Conservation (phyloP, 2,888 invertebrate genomes). For the Caenorhabditis zanzibari region DNA sequence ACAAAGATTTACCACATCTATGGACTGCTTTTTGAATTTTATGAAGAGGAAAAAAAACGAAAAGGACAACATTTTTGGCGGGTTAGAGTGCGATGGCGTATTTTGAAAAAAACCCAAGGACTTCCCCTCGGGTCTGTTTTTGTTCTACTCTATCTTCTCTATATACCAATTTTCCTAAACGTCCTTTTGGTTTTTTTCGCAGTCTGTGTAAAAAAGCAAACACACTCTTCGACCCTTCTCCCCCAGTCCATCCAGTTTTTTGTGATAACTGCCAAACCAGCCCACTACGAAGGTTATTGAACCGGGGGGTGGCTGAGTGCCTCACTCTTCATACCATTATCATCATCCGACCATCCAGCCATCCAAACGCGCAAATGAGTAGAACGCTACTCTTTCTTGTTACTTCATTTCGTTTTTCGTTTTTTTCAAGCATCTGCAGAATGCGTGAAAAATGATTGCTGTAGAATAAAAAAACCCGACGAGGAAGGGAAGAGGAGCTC, state of each 20-base stretch:
- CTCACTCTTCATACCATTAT: background rate
- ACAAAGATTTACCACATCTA: conserved; percentile 2
- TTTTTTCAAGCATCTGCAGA: conserved; percentile 17
- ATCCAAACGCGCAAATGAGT: conserved; percentile 23
- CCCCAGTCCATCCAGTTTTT: conserved; percentile 47
- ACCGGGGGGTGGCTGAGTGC: conserved; percentile 39
- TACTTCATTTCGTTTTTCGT: conserved; percentile 11
- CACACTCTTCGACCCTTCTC: conserved; percentile 44
- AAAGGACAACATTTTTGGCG: background rate
- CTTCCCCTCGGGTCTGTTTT: background rate
- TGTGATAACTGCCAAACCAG: conserved; percentile 53
- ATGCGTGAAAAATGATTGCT: conserved; percentile 31
- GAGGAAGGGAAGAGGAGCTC: background rate
- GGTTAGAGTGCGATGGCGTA: background rate
- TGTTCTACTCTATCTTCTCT: background rate
- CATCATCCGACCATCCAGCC: conserved; percentile 5
- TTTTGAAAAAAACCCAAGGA: conserved; percentile 12
- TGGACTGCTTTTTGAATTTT: conserved; percentile 6
- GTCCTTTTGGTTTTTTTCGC: conserved; percentile 10
- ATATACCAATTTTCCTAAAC: conserved; percentile 17
- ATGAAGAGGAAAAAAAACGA: background rate
- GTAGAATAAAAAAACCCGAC: conserved; percentile 22
- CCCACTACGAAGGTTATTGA: conserved; percentile 50
- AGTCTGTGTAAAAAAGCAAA: conserved; percentile 40
- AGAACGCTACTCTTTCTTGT: background rate